Evolutionary conservation across 2,797 vertebrate species (phyloP), one percentile per base, ranked within the genome.

Genomic region (Urocyon cinereoargenteus): DNA sequence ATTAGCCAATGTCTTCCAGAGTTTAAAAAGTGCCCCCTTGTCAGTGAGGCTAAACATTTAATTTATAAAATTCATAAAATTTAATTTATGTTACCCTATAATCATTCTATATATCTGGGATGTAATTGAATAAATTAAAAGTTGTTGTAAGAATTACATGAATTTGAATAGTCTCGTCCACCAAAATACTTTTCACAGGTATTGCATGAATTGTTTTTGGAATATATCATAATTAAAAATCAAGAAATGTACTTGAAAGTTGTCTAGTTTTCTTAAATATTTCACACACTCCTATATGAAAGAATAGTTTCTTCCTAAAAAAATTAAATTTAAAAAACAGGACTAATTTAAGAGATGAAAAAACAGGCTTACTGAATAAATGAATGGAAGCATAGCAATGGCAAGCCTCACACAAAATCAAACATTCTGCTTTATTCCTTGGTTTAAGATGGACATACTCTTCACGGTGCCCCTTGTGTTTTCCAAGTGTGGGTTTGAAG

Each of bases 321-420:
- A 64, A 88, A 16, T n/a, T n/a, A 40, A 88, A 49, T 62, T 87
- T 75, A 45, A 96, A 92, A 96, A 90, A 34, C 1, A 66, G 9
- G 53, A 40, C 6, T 78, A 59, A 45, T 36, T 68, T 59, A 68
- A 95, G 18, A 87, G 7, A 31, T 28, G 10, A 10, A 62, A 36
- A 88, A 88, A 12, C 1, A 51, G 22, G 73, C 18, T 18, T 4
- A 2, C 0, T 53, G 55, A 53, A 49, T 59, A 86, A 91, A 82
- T 40, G 18, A 87, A 68, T 36, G 21, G 53, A 66, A 87, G 51
- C 22, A 10, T 24, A 83, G 53, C 14, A 55, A n/a, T 7, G 55
- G 16, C 83, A 73, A 68, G 10, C 21, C 55, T 90, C 34, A n/a
- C 18, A 83, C 2, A 11, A 22, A 94, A 16, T 55, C 70, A 88